Percentiles rank a stretch among this genome's conserved stretches.
Evolutionary conservation across 1,140 invertebrate species (phyloP).

Genomic region (Drosophila jambulina): DNA sequence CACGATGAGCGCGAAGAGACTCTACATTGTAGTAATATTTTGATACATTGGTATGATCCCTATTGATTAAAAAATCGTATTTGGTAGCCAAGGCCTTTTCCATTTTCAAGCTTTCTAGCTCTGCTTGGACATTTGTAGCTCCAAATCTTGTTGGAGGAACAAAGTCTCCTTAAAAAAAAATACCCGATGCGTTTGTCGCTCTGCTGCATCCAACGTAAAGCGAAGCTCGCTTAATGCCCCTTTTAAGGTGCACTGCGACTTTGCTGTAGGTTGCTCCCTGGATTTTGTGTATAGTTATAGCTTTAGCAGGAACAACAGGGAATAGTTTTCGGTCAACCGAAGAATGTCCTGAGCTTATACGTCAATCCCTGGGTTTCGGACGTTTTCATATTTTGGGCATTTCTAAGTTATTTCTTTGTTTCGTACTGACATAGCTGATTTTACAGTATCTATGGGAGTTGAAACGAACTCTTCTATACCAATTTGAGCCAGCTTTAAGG

Average conservation of each 20-base stretch:
- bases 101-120: neutral
- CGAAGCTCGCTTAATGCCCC: neutral
- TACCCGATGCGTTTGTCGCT: neutral
- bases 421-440: neutral
- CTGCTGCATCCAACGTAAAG: neutral
- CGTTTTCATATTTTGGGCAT: neutral
- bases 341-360: neutral
- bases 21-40: neutral
- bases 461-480: neutral
- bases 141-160: neutral
- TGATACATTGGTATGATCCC: neutral
- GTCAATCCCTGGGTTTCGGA: neutral
- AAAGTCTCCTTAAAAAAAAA: neutral
- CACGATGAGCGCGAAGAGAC: neutral
- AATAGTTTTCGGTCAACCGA: neutral
- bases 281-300: neutral
- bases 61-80: neutral
- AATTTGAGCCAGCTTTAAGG: neutral
- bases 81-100: neutral
- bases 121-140: neutral
- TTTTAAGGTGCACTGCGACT: neutral
- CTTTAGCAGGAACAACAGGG: neutral
- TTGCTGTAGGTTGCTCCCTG: neutral
- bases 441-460: neutral
- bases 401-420: neutral